Percentiles rank a stretch among this genome's conserved stretches.
Evolutionary conservation across 2,797 vertebrate species (phyloP).

Genomic region (Natrix natrix): DNA sequence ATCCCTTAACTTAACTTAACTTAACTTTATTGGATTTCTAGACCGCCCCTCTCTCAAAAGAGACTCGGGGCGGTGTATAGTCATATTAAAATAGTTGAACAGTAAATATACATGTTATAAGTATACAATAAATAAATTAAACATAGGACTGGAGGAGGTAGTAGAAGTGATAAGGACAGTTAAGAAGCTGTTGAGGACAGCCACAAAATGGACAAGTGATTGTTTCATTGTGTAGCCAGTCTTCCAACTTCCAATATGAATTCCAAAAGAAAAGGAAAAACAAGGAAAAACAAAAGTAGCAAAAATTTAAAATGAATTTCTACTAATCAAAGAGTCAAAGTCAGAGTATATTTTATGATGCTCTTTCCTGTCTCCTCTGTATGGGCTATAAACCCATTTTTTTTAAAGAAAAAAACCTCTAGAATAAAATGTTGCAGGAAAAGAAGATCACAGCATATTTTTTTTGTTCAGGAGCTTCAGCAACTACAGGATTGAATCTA

Average conservation of each 20-base stretch:
- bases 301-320: neutral
- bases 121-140: no score
- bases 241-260: neutral
- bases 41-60: no score
- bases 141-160: no score
- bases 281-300: neutral
- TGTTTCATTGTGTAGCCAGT: neutral
- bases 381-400: slow-evolving; percentile 1
- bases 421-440: neutral
- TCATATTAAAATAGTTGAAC: no score
- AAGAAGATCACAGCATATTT: neutral
- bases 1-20: no score
- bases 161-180: neutral
- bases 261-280: neutral
- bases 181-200: neutral
- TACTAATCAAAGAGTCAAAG: neutral
- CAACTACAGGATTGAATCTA: neutral
- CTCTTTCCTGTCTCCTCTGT: neutral
- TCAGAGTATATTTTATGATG: neutral
- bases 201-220: neutral
- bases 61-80: no score
- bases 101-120: no score
- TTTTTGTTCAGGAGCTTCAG: slow-evolving; percentile 33
- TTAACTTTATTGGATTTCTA: no score
- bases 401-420: no score